Evolutionary conservation across 92 coral and sea anemone genomes (phyloP).

Genomic region (Diadumene lineata): DNA sequence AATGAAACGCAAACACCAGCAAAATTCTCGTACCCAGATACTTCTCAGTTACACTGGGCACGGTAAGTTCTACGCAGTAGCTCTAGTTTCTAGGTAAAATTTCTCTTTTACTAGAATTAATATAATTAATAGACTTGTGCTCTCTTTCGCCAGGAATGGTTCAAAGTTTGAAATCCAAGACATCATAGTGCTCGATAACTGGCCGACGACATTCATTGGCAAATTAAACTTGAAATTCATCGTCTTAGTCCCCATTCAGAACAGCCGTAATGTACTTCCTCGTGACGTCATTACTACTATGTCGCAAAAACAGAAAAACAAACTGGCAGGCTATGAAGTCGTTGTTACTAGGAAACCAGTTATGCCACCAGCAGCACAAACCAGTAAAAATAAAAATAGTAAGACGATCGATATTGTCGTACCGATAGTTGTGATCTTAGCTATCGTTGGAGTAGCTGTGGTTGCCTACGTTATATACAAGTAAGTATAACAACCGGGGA

Average conservation of each 20-base stretch:
- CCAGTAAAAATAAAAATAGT: neutral
- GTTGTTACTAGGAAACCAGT: neutral
- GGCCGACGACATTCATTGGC: slow-evolving; percentile 9
- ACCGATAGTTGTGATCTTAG: slow-evolving; percentile 31
- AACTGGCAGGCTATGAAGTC: slow-evolving; percentile 29
- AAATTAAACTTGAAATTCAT: slow-evolving; percentile 5
- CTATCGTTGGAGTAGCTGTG: slow-evolving; percentile 19
- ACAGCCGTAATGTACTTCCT: slow-evolving; percentile 1
- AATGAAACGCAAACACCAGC: no score
- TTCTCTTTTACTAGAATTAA: no score
- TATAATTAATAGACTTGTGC: neutral
- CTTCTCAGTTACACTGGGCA: no score
- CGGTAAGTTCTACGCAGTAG: no score
- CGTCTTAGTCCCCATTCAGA: slow-evolving; percentile 1
- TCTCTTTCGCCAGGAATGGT: neutral
- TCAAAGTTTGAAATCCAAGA: slow-evolving; percentile 7
- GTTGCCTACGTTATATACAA: slow-evolving; percentile 31
- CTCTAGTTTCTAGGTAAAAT: no score
- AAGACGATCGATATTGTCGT: slow-evolving; percentile 17
- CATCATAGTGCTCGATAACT: slow-evolving; percentile 1
- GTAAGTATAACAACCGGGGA: slow-evolving; percentile 20
- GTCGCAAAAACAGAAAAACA: slow-evolving; percentile 14
- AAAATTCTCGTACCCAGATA: no score
- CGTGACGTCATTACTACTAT: slow-evolving; percentile 1
- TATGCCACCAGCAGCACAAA: neutral